Base-by-base conservation (phyloP, 2,888 invertebrate genomes). In the Drosophila antonietae region DNA sequence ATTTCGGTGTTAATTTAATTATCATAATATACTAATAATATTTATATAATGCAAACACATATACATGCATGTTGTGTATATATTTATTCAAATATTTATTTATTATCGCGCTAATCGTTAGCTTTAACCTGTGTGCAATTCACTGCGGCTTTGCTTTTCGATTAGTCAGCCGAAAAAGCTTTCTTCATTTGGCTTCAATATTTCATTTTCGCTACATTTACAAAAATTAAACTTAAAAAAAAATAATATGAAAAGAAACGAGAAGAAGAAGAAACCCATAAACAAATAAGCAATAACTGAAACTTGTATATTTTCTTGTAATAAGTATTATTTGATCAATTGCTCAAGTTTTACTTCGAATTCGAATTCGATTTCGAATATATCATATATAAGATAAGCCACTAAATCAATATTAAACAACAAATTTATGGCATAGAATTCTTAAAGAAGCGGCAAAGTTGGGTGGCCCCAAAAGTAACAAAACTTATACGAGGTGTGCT, bases 81-180 rank as follows among this genome's bases (percentile, higher is more conserved):
- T 37, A 8, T 35, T 14, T 18, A 43, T 15, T 6, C n/a, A n/a
- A 14, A n/a, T n/a, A 12, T 35, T 12, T 23, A 23, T 39, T 53
- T 64, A 68, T 31, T 58, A 56, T 20, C 33, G 10, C 31, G 33
- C 65, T 61, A 58, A 61, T 41, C 46, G 43, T 6, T 18, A 47
- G 56, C 37, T 18, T 37, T 18, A 53, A 59, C 44, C 37, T 68
- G 12, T 28, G 35, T 43, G 52, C 51, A 35, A 44, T 46, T 46
- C 28, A 44, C 5, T 23, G 15, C 1, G 35, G 55, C 12, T 49
- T 55, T 4, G 37, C n/a, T 15, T 55, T 75, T 70, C n/a, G 83
- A 88, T 83, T 86, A 86, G 81, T 83, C 87, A 86, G 77, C 82
- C 86, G 18, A 51, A 47, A 63, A 52, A 20, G 39, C n/a, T 44